Base-by-base conservation (phyloP, 2,797 vertebrate genomes). In the Lagodon rhomboides region DNA sequence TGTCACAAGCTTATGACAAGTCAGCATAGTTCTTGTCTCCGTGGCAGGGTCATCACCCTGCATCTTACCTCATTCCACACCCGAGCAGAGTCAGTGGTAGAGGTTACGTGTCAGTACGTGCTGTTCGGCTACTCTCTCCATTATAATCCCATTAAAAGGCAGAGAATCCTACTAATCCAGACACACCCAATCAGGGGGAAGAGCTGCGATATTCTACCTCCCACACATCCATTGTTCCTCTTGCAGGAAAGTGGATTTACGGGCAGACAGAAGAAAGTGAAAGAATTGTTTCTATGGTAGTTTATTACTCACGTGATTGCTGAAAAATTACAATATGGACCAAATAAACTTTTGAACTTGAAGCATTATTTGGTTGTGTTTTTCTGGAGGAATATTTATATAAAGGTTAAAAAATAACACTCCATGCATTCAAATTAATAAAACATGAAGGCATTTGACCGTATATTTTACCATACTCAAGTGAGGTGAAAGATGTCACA, bases 101-200 rank as follows among this genome's bases (percentile, higher is more conserved):
- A 82, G 71, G 59, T 78, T 59, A 61, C 9, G 12, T 83, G 77
- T 77, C 75, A 71, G 61, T 87, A 88, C 68, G 75, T 89, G 82
- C 89, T 30, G 18, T 54, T 54, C 55, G 3, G 56, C 77, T 69
- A 72, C 73, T 80, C 67, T 84, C 72, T 41, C 77, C 49, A n/a
- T 73, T 66, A 62, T 87, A 90, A 91, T 91, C 83, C 76, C 73
- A 82, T 92, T 90, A 82, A 85, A 92, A 87, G 17, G 12, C 74
- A 25, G 66, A 77, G 75, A 87, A 87, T 91, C 76, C 63, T 69
- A 64, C 75, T 87, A 86, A 86, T 90, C 85, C 82, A 60, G 62
- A 69, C 68, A 70, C 77, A 75, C 80, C 81, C 73, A 56, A 1
- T 65, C 60, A 68, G 50, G 30, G 22, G 63, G 49, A 65, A 30